A percentile compares a stretch with the other conserved stretches of the same genome.
Evolutionary conservation across 2,113 vertebrate species (phyloP).

Genomic region (Datnioides undecimradiatus): DNA sequence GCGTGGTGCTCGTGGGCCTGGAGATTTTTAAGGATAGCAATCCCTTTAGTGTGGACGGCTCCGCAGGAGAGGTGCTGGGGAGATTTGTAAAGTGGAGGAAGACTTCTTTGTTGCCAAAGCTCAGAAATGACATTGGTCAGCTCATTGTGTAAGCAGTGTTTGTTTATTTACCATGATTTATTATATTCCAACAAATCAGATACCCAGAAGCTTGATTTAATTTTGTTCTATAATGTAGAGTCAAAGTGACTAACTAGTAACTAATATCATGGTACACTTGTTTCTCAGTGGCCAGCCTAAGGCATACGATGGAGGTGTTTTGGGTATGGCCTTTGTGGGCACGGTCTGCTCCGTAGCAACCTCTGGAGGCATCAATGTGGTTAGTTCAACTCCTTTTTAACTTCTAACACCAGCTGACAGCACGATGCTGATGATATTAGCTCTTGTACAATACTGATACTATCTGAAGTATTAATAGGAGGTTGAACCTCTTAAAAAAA

Average conservation of each 20-base stretch:
- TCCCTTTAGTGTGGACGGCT: conserved; percentile 79
- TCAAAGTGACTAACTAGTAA: background rate
- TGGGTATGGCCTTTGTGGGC: conserved; percentile 91
- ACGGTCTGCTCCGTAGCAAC: conserved; percentile 83
- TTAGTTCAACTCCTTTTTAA: conserved; percentile 73
- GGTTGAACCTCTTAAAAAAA: too few species aligned
- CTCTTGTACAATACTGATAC: conserved; percentile 59
- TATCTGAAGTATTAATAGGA: conserved; percentile 67
- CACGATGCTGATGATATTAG: background rate
- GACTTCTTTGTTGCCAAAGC: conserved; percentile 44
- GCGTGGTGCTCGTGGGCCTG: conserved; percentile 87
- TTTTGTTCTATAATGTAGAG: background rate
- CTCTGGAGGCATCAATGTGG: conserved; percentile 88
- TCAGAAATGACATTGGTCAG: conserved; percentile 85
- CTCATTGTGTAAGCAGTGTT: conserved; percentile 85
- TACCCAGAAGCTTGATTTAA: background rate
- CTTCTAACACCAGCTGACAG: conserved; percentile 37
- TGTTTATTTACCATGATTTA: too few species aligned
- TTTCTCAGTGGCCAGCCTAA: conserved; percentile 76
- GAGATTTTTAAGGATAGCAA: conserved; percentile 85
- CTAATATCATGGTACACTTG: background rate
- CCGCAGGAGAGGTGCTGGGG: conserved; percentile 82
- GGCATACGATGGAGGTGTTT: conserved; percentile 56
- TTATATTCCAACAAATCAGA: background rate
- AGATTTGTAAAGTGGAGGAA: conserved; percentile 87